These are phyloP conservation scores for Agrilus cyanescens DNA, from an alignment of 2,888 invertebrate species.

Conservation along the genomic window DNA sequence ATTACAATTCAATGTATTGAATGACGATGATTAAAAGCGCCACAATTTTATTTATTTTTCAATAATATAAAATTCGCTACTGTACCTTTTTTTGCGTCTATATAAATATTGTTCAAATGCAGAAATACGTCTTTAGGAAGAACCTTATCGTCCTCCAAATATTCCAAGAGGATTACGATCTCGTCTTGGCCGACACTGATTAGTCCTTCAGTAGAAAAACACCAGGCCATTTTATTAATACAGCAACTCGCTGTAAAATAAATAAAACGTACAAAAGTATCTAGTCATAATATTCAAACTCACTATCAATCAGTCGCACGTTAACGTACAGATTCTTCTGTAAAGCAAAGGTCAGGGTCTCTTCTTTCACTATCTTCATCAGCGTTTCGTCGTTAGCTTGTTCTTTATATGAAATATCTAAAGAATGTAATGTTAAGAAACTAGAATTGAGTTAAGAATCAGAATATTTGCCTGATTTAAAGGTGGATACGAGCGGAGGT, in stretches of 20 bases:
- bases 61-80: constrained; percentile 5
- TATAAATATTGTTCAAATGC: constrained; percentile 61
- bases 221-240: constrained; percentile 61
- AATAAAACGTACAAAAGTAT: too few species aligned
- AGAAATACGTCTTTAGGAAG: constrained; percentile 63
- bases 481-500: constrained; percentile 44
- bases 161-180: constrained; percentile 61
- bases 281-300: constrained; percentile 31
- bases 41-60: background rate
- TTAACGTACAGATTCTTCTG: constrained; percentile 63
- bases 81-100: constrained; percentile 49
- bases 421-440: constrained; percentile 14
- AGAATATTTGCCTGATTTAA: constrained; percentile 37
- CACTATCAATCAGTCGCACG: constrained; percentile 63
- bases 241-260: constrained; percentile 58
- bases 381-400: constrained; percentile 43
- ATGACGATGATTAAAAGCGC: too few species aligned
- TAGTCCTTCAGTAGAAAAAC: constrained; percentile 65
- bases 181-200: constrained; percentile 75
- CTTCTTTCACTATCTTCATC: constrained; percentile 45
- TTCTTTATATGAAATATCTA: constrained; percentile 43
- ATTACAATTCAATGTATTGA: background rate
- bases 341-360: constrained; percentile 59
- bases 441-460: background rate
- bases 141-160: constrained; percentile 46